These are phyloP conservation scores for Natrix natrix DNA, from an alignment of 2,797 vertebrate genomes.

Conservation along the genomic window DNA sequence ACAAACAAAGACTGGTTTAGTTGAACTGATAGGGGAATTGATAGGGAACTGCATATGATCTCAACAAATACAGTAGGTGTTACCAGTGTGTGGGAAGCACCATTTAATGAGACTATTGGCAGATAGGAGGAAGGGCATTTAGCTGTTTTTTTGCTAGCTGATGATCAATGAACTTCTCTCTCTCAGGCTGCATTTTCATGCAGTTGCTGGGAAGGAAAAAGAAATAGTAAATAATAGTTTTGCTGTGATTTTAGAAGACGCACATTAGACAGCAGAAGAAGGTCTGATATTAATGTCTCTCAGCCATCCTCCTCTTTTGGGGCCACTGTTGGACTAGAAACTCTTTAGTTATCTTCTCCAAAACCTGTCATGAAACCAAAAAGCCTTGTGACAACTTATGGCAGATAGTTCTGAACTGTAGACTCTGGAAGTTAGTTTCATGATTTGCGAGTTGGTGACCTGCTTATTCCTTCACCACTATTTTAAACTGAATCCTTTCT, in stretches of 20 bases:
- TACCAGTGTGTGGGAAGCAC: no score
- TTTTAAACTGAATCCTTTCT: conserved; percentile 34
- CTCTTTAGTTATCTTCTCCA: neutral
- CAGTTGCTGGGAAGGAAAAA: neutral
- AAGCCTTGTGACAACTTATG: neutral
- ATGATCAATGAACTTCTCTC: neutral
- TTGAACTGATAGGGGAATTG: neutral
- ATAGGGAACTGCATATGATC: neutral
- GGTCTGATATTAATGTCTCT: neutral
- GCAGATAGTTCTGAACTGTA: neutral
- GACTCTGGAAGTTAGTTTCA: conserved; percentile 30
- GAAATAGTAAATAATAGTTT: neutral
- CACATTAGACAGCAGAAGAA: neutral
- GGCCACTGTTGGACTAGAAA: neutral
- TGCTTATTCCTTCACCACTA: conserved; percentile 30
- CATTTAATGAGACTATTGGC: neutral
- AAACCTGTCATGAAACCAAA: neutral
- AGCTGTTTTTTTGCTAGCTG: neutral
- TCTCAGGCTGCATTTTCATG: neutral
- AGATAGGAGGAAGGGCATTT: neutral
- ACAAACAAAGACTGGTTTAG: neutral
- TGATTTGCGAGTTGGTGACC: conserved; percentile 17
- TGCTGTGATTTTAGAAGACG: neutral
- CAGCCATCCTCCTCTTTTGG: neutral
- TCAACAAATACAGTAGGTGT: neutral